A percentile compares a stretch with the other conserved stretches of the same genome.
Evolutionary conservation across 2,888 invertebrate species (phyloP).

Genomic region (Eupithecia inturbata): DNA sequence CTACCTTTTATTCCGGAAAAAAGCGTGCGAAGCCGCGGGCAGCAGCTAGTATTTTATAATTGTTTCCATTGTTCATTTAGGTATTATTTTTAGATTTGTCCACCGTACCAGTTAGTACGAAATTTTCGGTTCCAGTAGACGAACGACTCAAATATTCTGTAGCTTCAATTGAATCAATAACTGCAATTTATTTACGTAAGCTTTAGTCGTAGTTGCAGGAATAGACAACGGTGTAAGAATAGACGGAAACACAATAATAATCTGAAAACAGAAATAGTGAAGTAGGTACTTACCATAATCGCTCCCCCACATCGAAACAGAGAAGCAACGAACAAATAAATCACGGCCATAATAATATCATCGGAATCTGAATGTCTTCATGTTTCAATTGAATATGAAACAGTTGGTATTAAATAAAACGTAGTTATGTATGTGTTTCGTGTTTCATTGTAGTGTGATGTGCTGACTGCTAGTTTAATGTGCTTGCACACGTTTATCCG

Average conservation of each 20-base stretch:
- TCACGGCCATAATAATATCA: constrained; percentile 75
- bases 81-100: not conserved
- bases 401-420: constrained; percentile 13
- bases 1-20: too few species aligned
- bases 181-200: not conserved
- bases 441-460: not conserved
- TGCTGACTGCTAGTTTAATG: not conserved
- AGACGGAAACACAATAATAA: constrained; percentile 58
- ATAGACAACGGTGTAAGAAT: constrained; percentile 51
- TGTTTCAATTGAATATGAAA: constrained; percentile 8
- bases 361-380: constrained; percentile 62
- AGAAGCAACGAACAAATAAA: constrained; percentile 72
- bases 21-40: too few species aligned
- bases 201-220: constrained; percentile 1
- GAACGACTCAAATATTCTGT: not conserved
- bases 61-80: too few species aligned
- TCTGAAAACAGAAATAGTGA: constrained; percentile 64
- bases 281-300: constrained; percentile 67
- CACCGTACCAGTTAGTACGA: not conserved
- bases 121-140: not conserved
- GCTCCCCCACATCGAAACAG: constrained; percentile 68
- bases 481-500: not conserved
- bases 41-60: too few species aligned
- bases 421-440: not conserved
- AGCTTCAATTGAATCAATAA: constrained; percentile 3